Base-by-base conservation (phyloP, 2,797 vertebrate species). In the Fundulus diaphanus region DNA sequence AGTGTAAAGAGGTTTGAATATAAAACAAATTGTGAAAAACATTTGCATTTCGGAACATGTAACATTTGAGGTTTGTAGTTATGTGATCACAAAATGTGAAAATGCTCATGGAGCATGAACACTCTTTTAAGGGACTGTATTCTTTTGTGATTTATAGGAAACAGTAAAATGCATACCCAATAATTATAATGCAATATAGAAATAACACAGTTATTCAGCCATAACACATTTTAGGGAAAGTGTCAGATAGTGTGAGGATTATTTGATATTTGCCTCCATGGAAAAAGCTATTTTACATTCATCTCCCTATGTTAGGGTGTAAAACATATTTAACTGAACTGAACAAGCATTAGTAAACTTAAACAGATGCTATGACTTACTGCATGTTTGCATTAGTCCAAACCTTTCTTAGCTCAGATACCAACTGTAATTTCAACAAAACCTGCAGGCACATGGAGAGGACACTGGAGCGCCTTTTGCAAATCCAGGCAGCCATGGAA, bases 401-500 rank as follows among this genome's bases (percentile, higher is more conserved):
- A 61, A 71, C 70, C 65, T 31, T 27, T 57, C 71, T 40, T 13
- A 33, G 44, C 18, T 66, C 3, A 68, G 31, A 69, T 74, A 20
- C 68, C 82, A 77, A 73, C 22, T 67, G 18, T 68, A 61, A 35
- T 85, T 83, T 80, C 40, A 63, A 46, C 12, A 22, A 72, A 72
- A 67, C 20, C 49, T 56, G 22, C 81, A 94, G 95, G 82, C 98
- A 99, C 89, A 98, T 99, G 37, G 98, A 99, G 70, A 94, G 90
- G 6, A 99, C 98, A 0, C 90, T 99, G 84, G 98, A 99, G 90
- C 95, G 97, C 61, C 93, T 99, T 51, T 92, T 97, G 48, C 98
- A 99, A 94, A 96, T 97, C 56, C 97, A 97, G 85, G 96, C 95
- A 0, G 95, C 96, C 13, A 98, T 99, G 97, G 97, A 97, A 70